These are phyloP conservation scores for Leucoraja erinaceus DNA, from an alignment of 2,113 vertebrate genomes.

Conservation along the genomic window DNA sequence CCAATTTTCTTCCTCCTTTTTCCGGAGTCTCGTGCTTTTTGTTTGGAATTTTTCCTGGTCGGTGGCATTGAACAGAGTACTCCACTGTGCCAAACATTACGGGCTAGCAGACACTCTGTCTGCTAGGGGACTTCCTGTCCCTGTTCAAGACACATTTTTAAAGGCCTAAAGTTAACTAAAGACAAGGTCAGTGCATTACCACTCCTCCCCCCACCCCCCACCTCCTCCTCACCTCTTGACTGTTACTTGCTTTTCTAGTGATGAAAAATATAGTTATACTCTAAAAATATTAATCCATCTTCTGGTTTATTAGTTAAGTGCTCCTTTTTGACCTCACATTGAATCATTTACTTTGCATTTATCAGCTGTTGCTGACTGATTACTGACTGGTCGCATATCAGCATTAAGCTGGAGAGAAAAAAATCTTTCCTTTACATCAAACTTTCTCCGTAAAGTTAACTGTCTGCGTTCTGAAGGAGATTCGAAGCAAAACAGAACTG, in stretches of 20 bases:
- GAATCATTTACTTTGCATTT: conserved; percentile 48
- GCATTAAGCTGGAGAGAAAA: neutral
- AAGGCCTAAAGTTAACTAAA: conserved; percentile 50
- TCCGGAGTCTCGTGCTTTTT: conserved; percentile 45
- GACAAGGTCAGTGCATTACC: conserved; percentile 50
- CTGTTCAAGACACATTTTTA: conserved; percentile 48
- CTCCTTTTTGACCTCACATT: conserved; percentile 53
- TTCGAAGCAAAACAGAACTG: neutral
- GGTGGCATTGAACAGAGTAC: conserved; percentile 45
- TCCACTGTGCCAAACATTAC: conserved; percentile 44
- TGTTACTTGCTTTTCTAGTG: conserved; percentile 51
- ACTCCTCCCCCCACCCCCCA: conserved; percentile 43
- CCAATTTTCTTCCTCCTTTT: conserved; percentile 44
- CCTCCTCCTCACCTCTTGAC: conserved; percentile 45
- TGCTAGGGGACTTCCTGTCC: conserved; percentile 64
- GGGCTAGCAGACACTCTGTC: conserved; percentile 59
- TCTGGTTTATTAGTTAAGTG: conserved; percentile 48
- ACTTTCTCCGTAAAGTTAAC: conserved; percentile 7
- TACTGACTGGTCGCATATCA: conserved; percentile 26
- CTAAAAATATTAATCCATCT: conserved; percentile 50
- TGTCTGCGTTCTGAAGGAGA: neutral
- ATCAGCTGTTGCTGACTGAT: conserved; percentile 43
- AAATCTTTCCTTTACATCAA: neutral
- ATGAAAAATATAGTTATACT: conserved; percentile 49
- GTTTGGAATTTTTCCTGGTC: conserved; percentile 42